Evolutionary conservation across 1,140 invertebrate species (phyloP), one percentile per base, ranked within the genome.

Genomic region (Proales similis): DNA sequence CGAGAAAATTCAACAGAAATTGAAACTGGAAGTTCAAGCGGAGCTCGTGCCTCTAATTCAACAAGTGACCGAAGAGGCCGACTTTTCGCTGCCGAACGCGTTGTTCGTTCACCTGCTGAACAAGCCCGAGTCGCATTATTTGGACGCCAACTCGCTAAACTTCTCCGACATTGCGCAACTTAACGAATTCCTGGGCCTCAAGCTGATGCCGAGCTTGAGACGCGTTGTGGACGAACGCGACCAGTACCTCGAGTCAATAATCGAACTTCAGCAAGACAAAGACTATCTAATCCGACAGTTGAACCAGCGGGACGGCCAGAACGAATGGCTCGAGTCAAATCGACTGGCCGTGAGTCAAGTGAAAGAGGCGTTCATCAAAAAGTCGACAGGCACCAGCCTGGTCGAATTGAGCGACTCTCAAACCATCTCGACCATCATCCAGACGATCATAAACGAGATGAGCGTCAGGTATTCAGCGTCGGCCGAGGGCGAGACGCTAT

Each of bases 261-360:
- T 61, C 33, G 53, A 61, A 29, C 22, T 61, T 14, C 39, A 61
- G 47, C 53, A 61, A 32, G 53, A 61, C 24, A 61, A 61, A 61
- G 53, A 61, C 11, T 45, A 43, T 30, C 26, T 61, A 11, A 61
- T n/a, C n/a, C n/a, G n/a, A n/a, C n/a, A n/a, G n/a, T n/a, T n/a
- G n/a, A n/a, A n/a, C n/a, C n/a, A n/a, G n/a, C n/a, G n/a, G n/a
- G n/a, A n/a, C n/a, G n/a, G n/a, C n/a, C 27, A 38, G n/a, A 3
- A 42, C 22, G 12, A 57, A 24, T 39, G 36, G 45, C 11, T 19
- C 19, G 11, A 36, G n/a, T 36, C n/a, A 22, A 19, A n/a, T 9
- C 12, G 9, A 57, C 19, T n/a, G 45, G 30, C 42, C 9, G 12
- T 11, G 17, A 17, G n/a, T 2, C 14, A 38, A 11, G 6, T 38